Conservation (phyloP, 2,113 vertebrate genomes). For the Columba livia region DNA sequence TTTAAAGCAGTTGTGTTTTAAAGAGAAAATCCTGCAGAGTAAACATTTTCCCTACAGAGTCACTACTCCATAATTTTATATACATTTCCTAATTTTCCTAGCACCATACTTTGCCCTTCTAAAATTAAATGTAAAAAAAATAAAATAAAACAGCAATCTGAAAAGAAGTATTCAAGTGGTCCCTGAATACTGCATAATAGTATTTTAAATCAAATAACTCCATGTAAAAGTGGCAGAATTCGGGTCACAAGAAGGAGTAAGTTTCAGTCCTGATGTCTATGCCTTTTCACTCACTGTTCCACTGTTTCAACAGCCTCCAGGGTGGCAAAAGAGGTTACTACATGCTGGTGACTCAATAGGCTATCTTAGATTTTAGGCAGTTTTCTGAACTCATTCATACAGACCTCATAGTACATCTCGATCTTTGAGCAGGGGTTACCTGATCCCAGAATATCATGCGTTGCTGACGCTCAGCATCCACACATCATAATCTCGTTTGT, state of each 20-base stretch:
- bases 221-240: neutral
- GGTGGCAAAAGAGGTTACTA: neutral
- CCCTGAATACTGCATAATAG: neutral
- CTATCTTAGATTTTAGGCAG: neutral
- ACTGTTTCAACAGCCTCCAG: neutral
- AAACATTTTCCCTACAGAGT: constrained; percentile 62
- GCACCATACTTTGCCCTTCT: constrained; percentile 9
- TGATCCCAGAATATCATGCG: fast-evolving
- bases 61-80: constrained; percentile 36
- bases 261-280: neutral
- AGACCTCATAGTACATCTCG: neutral
- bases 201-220: neutral
- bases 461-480: neutral
- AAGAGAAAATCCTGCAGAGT: constrained; percentile 54
- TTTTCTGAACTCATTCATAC: neutral
- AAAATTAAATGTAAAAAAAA: constrained; percentile 32
- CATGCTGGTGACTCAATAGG: neutral
- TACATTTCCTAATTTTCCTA: constrained; percentile 54
- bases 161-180: neutral
- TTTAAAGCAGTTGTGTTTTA: constrained; percentile 55
- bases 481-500: neutral
- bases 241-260: neutral
- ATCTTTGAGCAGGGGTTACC: neutral
- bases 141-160: neutral
- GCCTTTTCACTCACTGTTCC: neutral